Base-by-base conservation (phyloP, 2,797 vertebrate species). In the Micromesistius poutassou region DNA sequence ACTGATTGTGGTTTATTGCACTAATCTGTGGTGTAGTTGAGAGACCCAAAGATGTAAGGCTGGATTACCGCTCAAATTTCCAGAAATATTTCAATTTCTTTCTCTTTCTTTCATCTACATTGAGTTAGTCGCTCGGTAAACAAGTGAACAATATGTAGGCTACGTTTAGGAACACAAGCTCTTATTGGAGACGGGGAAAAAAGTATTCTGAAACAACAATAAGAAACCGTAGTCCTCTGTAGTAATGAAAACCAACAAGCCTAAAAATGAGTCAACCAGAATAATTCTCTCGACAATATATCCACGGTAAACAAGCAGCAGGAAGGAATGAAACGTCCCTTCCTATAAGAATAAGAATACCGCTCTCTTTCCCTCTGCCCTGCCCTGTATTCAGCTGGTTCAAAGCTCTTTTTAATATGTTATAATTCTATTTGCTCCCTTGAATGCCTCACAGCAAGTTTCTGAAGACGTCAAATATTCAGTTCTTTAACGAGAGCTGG, bases 211-310 rank as follows among this genome's bases (percentile, higher is more conserved):
- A 66, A 66, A 10, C 9, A 28, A 66, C 7, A 66, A 25, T n/a
- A 13, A 22, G 31, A 16, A 31, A 71, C 30, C 31, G 62, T 25
- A 71, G 30, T 33, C 31, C 30, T 22, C 30, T 71, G 30, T 33
- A 31, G 70, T 33, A 71, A 71, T 71, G 70, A 71, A 71, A 71
- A 30, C 62, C 62, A 66, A 66, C 62, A 66, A 28, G 62, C 62
- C n/a, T 66, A 33, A 71, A 71, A 71, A 71, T 33, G 70, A 30
- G 30, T 33, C 28, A 71, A 71, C 30, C 28, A 33, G 28, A 71
- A 25, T 80, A 82, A 71, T 71, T 33, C 70, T 71, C 70, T 28
- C 70, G 30, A 71, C 70, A 33, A 71, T 33, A 71, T 22, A 71
- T 22, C 70, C 70, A 31, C 13, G 6, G 70, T 9, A 71, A 71